Base-by-base conservation (phyloP, 2,888 invertebrate genomes). In the Idaea straminata region DNA sequence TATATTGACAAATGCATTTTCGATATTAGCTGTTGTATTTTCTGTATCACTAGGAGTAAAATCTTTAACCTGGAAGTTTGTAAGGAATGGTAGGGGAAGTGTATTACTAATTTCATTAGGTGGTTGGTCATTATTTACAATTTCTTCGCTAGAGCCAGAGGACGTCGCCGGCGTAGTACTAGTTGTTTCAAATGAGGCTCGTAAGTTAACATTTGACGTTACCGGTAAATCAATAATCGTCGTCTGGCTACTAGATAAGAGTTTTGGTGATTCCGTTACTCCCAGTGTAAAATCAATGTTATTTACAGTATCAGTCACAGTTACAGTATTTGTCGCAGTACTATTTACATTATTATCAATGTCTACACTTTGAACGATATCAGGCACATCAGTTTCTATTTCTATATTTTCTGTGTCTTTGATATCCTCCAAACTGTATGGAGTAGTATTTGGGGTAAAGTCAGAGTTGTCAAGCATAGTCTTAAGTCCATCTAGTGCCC, bases 401-500 rank as follows among this genome's bases (percentile, higher is more conserved):
- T 84, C 75, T 73, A 91, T 82, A 75, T 89, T 91, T 81, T 83
- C 89, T 62, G 92, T 92, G 75, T 92, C 91, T 76, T 78, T 86
- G 74, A 92, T 91, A 73, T 90, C 92, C 78, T 92, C 91, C 86
- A 92, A 87, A 85, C 87, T 92, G 80, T 92, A 92, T 64, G 92
- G 92, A 66, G 92, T 92, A 58, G 92, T 92, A 64, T 85, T 86
- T n/a, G 86, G 85, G 69, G 78, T 76, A 64, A 72, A 79, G 72
- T 91, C 90, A 74, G 85, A 76, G 75, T 88, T 85, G 72, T 87
- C 86, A 75, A 83, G 79, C 77, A 78, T 76, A 76, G 80, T 83
- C 72, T 81, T 76, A 74, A 85, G 81, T 83, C 86, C 84, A 77
- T 84, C 84, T 83, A 90, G 82, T 78, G 90, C 91, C 83, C 91